Base-by-base conservation (phyloP, 2,797 vertebrate genomes). In the Bufotes viridis region DNA sequence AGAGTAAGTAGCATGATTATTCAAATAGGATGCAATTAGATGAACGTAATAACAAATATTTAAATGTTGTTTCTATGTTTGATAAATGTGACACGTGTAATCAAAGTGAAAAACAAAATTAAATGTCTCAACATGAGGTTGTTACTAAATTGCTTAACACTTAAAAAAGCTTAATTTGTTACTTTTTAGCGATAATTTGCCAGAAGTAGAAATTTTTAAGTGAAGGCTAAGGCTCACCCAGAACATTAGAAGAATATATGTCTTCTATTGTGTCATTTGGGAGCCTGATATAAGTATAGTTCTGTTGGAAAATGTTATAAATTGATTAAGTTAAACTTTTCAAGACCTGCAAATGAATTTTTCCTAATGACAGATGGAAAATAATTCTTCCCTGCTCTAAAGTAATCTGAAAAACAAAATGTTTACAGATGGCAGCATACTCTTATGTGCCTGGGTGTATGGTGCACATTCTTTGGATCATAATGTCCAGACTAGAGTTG, bases 41-140 rank as follows among this genome's bases (percentile, higher is more conserved):
- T 81, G 63, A 70, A 29, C 70, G 84, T 83, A 86, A 87, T 83
- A 89, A 82, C 88, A 89, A 89, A 89, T 89, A 89, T 89, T 86
- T 89, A 89, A 89, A 87, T 89, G 67, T 86, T 89, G 84, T 89
- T 87, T 89, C 81, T 85, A 79, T 87, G 84, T 89, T 86, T 89
- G 88, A 89, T 82, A 89, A 89, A 81, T 89, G 63, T 76, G 58
- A 65, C 60, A 89, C 75, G 72, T 53, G 74, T 89, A 87, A 86
- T 89, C 84, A 87, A 83, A 83, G 84, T 89, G 74, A 87, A 89
- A 86, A 86, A 89, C 79, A 67, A 78, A 89, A 82, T 87, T 78
- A 89, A 89, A 89, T 83, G 88, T 79, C 84, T 89, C 80, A 86
- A 89, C 76, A 78, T 86, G 75, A 78, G 70, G 76, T 49, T 86